Base-by-base conservation (phyloP, 2,888 invertebrate species). In the Athalia circularis region DNA sequence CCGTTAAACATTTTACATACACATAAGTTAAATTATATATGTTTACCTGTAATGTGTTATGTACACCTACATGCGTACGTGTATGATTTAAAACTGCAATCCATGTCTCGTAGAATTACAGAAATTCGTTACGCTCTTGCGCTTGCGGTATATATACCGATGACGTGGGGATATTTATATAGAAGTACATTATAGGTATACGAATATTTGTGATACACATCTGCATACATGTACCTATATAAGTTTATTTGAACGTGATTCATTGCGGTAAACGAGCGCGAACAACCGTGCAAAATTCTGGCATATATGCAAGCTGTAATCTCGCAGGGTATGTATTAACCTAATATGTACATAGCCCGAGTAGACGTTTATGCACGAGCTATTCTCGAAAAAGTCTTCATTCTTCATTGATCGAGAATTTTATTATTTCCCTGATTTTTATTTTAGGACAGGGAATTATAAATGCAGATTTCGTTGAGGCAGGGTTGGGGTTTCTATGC, bases 401-500 rank as follows among this genome's bases (percentile, higher is more conserved):
- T 48, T 5, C 29, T 5, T 47, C 47, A n/a, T 6, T 3, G 8
- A 13, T 48, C 13, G 29, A 6, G 47, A 68, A 8, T 7, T 9
- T 9, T 15, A 43, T 6, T 8, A 15, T 7, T 61, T 9, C 15
- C 15, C 15, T 9, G 50, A 67, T 47, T 50, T 67, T 50, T 7
- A 67, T 67, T 50, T 11, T n/a, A 3, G 3, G n/a, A 47, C 43
- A 48, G 9, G 6, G 8, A n/a, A 4, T 5, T 13, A n/a, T 11
- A 47, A 48, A 65, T 9, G 45, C n/a, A 29, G 75, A 57, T 64
- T 65, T 80, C 80, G 93, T 94, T 93, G 93, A 91, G 92, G 93
- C 93, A 94, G 91, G 92, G 93, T 93, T 94, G 95, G 95, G 95
- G 94, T 94, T 95, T 95, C 94, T 93, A 93, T 94, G 94, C 93